Evolutionary conservation across 1,140 invertebrate species (phyloP), one percentile per base, ranked within the genome.

Genomic region (Psilanteris sp.): DNA sequence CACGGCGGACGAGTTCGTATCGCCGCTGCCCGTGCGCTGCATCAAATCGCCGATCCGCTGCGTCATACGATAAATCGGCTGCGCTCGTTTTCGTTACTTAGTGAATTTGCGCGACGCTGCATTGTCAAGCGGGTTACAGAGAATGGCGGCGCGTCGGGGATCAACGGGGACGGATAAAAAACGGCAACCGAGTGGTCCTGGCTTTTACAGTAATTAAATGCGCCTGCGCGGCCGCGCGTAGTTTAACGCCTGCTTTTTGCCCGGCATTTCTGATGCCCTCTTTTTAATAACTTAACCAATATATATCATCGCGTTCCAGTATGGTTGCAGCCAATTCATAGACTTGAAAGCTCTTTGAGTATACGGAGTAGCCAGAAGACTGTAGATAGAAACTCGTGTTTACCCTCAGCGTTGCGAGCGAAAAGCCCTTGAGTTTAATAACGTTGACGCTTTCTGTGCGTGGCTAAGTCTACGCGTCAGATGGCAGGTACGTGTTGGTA

Each of bases 351-450:
- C 66, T 73, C 67, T 72, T 79, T 66, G 70, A 77, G 74, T 77
- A 73, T 61, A 61, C 61, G 62, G 16, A 74, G 71, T 68, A 62
- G 73, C 68, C 72, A 59, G 46, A 67, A 71, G 54, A 71, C 70
- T 57, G 46, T 59, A 72, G 59, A 31, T 67, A 39, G 39, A 32
- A 74, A 77, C 54, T 77, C 68, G 72, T 83, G 80, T 83, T 84
- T 79, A 83, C 76, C 61, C 77, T 72, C 62, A 31, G 50, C 20
- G 71, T 68, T 64, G 71, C 68, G 80, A 85, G 80, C 81, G 75
- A 80, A 83, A 81, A 80, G 73, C 81, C 64, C 81, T 83, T 67
- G 79, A 85, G 79, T 81, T 85, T 86, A 84, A 86, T 85, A 85
- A 85, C 67, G 79, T 79, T 75, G 59, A 73, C 73, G 70, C 37